phyloP scores from a whole-genome alignment of 2,888 invertebrate genomes.

The Mycalesis mineus region DNA sequence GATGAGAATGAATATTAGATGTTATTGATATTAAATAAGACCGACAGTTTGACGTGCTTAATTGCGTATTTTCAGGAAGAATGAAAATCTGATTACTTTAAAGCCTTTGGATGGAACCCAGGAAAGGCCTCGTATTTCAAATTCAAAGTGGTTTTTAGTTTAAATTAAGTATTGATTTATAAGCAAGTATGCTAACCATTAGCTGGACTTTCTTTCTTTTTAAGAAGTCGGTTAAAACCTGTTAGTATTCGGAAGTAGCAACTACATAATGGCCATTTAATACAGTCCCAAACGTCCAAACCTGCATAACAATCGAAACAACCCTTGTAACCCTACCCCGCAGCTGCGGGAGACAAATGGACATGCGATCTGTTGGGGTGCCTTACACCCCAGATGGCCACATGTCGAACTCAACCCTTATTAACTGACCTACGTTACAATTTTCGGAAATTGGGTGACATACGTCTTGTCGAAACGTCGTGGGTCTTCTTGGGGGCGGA shows the following conservation, averaged over 20 bases:
- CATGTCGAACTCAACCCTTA: conserved; percentile 81
- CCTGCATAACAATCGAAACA: conserved; percentile 8
- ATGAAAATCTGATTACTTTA: no score
- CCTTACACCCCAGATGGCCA: conserved; percentile 12
- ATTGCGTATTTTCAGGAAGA: no score
- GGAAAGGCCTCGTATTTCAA: no score
- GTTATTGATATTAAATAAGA: no score
- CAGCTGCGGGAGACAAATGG: conserved; percentile 14
- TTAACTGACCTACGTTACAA: conserved; percentile 81
- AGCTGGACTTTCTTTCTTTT: neutral
- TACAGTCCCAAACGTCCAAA: conserved; percentile 9
- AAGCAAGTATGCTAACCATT: no score
- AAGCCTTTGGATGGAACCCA: no score
- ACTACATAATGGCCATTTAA: neutral
- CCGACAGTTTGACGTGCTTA: no score
- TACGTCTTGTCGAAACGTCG: neutral
- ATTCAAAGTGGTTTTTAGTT: no score
- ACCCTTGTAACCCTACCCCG: conserved; percentile 4
- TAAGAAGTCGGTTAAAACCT: neutral
- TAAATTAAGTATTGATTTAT: no score
- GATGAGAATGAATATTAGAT: no score
- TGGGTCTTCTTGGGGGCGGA: neutral
- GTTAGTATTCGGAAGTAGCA: neutral
- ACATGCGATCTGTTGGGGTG: conserved; percentile 11
- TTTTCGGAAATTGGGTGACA: conserved; percentile 77